Percentiles rank a stretch among this genome's conserved stretches.
Evolutionary conservation across 2,797 vertebrate genomes (phyloP).

Genomic region (Characodon lateralis): DNA sequence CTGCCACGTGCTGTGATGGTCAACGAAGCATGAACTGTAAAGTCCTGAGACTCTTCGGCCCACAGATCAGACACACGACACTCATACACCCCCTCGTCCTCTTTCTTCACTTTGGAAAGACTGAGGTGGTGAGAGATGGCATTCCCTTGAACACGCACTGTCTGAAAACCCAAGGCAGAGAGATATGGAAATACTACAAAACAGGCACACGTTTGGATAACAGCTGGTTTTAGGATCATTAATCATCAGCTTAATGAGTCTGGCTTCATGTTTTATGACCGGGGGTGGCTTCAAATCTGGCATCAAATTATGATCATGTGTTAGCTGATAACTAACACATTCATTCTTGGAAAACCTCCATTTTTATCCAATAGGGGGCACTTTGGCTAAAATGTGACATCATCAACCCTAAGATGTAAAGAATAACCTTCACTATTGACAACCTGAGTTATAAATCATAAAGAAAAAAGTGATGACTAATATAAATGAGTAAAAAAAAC

Average conservation of each 20-base stretch:
- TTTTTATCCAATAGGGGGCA: slow-evolving; percentile 14
- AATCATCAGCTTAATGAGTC: slow-evolving; percentile 17
- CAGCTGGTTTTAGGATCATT: slow-evolving; percentile 5
- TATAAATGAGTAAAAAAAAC: background rate
- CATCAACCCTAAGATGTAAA: slow-evolving; percentile 14
- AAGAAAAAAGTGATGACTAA: background rate
- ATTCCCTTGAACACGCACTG: slow-evolving; percentile 92
- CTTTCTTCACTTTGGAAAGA: slow-evolving; percentile 87
- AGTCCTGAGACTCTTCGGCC: slow-evolving; percentile 89
- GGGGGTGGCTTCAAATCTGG: slow-evolving; percentile 14
- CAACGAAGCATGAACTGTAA: slow-evolving; percentile 87
- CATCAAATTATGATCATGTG: slow-evolving; percentile 13
- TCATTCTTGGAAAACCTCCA: slow-evolving; percentile 9
- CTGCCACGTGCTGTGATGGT: slow-evolving; percentile 83
- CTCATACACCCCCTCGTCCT: slow-evolving; percentile 91
- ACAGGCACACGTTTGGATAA: background rate
- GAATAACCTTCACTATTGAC: background rate
- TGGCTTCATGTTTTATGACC: slow-evolving; percentile 20
- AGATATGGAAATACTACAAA: slow-evolving; percentile 7
- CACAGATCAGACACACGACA: slow-evolving; percentile 92
- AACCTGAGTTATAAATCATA: background rate
- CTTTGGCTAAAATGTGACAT: slow-evolving; percentile 8
- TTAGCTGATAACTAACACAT: slow-evolving; percentile 33
- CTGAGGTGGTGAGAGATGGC: slow-evolving; percentile 94
- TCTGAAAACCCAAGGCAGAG: slow-evolving; percentile 74